Evolutionary conservation across 37 sponge, comb jelly and placozoan genomes (phyloP).

Genomic region (Beroe ovata): DNA sequence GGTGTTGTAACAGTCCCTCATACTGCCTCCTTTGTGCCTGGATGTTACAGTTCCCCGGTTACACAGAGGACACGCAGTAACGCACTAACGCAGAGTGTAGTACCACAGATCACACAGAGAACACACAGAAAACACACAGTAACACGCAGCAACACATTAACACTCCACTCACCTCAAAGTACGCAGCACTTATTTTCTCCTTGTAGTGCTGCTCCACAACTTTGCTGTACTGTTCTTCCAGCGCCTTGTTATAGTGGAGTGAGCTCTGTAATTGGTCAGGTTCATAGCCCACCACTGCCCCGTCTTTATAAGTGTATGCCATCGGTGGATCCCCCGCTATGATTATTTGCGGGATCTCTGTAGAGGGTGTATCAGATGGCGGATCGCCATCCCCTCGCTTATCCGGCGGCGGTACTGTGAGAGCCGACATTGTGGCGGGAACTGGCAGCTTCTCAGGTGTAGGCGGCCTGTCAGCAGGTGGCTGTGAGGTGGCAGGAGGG

Average conservation of each 20-base stretch:
- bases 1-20: slow-evolving; percentile 51
- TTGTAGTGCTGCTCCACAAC: slow-evolving; percentile 59
- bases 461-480: neutral
- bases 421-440: slow-evolving; percentile 41
- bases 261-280: slow-evolving; percentile 27
- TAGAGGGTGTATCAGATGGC: slow-evolving; percentile 21
- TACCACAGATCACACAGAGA: too few species aligned
- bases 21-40: slow-evolving; percentile 61
- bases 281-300: slow-evolving; percentile 18
- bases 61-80: too few species aligned
- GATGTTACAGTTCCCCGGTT: too few species aligned
- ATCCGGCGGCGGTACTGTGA: neutral
- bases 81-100: too few species aligned
- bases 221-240: slow-evolving; percentile 55
- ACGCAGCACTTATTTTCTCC: slow-evolving; percentile 65
- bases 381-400: neutral
- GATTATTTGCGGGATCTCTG: slow-evolving; percentile 60
- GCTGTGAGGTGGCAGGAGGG: neutral
- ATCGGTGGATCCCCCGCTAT: slow-evolving; percentile 57
- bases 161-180: slow-evolving; percentile 67
- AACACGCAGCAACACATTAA: too few species aligned
- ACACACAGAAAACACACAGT: too few species aligned
- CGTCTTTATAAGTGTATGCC: slow-evolving; percentile 56
- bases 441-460: neutral
- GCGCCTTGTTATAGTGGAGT: slow-evolving; percentile 15